phyloP scores from a whole-genome alignment of 2,888 invertebrate species.

The Lumbricus terrestris region DNA sequence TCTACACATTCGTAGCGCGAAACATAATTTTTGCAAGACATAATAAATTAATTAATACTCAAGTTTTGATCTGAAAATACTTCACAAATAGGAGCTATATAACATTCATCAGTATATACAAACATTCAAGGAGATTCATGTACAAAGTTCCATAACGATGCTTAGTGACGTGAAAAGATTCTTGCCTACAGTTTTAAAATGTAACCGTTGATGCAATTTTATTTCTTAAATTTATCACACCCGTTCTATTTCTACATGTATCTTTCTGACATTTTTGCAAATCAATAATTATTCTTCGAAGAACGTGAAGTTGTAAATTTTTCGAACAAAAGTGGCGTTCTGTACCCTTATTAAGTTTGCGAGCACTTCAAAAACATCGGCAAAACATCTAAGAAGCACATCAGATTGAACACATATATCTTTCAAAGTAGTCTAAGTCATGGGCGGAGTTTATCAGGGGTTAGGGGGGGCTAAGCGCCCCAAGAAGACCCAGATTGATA shows the following conservation, averaged over 20 bases:
- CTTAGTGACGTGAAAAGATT: too few relatives aligned
- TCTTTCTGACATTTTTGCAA: background rate
- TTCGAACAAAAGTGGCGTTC: background rate
- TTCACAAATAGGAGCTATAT: background rate
- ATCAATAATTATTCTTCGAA: too few relatives aligned
- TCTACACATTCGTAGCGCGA: background rate
- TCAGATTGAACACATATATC: background rate
- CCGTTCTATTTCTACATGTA: background rate
- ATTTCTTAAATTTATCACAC: background rate
- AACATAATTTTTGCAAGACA: background rate
- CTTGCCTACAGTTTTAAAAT: background rate
- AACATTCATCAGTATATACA: background rate
- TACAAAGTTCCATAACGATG: too few relatives aligned
- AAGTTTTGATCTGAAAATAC: background rate
- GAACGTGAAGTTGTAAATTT: too few relatives aligned
- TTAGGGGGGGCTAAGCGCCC: too few relatives aligned
- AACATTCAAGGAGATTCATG: background rate
- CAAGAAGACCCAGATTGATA: too few relatives aligned
- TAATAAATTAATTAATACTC: conserved; percentile 3
- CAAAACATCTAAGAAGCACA: background rate
- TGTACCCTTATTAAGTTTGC: background rate
- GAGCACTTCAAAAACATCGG: background rate
- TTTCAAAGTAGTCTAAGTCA: background rate
- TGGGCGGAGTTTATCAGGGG: too few relatives aligned
- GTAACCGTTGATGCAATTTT: background rate